Evolutionary conservation across 2,888 invertebrate genomes (phyloP).

Genomic region (Hirtodrosophila confusa): DNA sequence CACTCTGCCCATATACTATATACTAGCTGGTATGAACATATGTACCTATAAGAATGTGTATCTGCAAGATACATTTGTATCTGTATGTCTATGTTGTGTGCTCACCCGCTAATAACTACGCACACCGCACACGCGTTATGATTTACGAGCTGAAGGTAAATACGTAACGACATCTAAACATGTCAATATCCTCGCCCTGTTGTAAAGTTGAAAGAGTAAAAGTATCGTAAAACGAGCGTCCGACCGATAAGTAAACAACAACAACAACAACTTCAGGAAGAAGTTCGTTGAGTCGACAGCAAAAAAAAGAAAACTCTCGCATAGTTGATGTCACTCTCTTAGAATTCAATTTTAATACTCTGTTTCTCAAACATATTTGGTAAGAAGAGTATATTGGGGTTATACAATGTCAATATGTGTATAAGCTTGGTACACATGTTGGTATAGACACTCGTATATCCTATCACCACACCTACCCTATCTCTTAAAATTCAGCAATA

Average conservation of each 20-base stretch:
- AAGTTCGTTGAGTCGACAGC: conserved; percentile 41
- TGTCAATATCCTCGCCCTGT: conserved; percentile 75
- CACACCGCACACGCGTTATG: conserved; percentile 73
- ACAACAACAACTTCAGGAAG: conserved; percentile 19
- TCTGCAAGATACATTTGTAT: conserved; percentile 64
- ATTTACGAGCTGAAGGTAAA: conserved; percentile 75
- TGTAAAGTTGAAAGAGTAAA: conserved; percentile 76
- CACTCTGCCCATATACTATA: neutral
- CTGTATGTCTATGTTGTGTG: conserved; percentile 11
- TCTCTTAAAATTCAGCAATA: no score
- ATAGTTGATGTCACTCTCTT: conserved; percentile 28
- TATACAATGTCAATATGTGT: no score
- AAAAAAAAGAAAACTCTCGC: conserved; percentile 14
- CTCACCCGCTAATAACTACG: conserved; percentile 43
- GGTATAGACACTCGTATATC: no score
- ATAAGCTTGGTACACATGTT: no score
- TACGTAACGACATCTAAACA: conserved; percentile 79
- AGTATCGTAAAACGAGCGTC: conserved; percentile 69
- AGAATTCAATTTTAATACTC: no score
- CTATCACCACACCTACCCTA: no score
- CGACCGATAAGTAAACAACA: conserved; percentile 66
- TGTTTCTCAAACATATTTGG: no score
- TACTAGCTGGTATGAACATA: no score
- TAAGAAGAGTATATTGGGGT: no score
- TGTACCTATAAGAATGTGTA: conserved; percentile 35